These are phyloP conservation scores for Dunckerocampus dactyliophorus DNA, from an alignment of 2,113 vertebrate species.

Conservation along the genomic window DNA sequence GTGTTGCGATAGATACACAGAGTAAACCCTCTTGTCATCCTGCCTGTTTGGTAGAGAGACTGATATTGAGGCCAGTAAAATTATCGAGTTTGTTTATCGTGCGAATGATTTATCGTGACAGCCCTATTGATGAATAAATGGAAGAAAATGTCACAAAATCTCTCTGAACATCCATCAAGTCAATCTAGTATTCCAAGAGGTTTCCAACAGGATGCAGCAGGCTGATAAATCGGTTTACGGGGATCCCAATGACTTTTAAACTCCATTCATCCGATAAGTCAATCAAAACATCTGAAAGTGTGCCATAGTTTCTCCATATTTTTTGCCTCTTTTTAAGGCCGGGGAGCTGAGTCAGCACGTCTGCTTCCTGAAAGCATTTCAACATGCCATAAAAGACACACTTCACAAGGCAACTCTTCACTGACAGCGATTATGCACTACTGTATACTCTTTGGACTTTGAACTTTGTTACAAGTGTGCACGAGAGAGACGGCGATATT, in stretches of 20 bases:
- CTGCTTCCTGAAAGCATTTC: constrained; percentile 49
- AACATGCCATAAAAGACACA: constrained; percentile 16
- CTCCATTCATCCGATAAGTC: constrained; percentile 1
- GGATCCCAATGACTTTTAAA: constrained; percentile 2
- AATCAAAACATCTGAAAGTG: not conserved
- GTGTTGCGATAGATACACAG: too few relatives aligned
- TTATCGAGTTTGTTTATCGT: too few relatives aligned
- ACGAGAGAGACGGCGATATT: not conserved
- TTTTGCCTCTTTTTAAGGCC: constrained; percentile 4
- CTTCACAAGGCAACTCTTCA: constrained; percentile 26
- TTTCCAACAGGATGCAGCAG: not conserved
- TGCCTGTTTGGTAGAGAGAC: too few relatives aligned
- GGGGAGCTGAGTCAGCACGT: constrained; percentile 28
- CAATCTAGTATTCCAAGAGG: too few relatives aligned
- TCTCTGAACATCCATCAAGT: constrained; percentile 1
- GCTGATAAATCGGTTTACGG: not conserved
- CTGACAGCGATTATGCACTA: constrained; percentile 7
- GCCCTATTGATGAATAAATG: not conserved
- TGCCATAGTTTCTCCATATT: constrained; percentile 2
- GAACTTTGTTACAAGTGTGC: constrained; percentile 6
- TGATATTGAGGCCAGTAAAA: too few relatives aligned
- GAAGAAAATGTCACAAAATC: constrained; percentile 3
- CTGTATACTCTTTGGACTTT: constrained; percentile 11
- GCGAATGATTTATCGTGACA: too few relatives aligned
- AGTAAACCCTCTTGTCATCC: too few relatives aligned